Evolutionary conservation across 2,113 vertebrate species (phyloP).

Genomic region (Echinops telfairi): DNA sequence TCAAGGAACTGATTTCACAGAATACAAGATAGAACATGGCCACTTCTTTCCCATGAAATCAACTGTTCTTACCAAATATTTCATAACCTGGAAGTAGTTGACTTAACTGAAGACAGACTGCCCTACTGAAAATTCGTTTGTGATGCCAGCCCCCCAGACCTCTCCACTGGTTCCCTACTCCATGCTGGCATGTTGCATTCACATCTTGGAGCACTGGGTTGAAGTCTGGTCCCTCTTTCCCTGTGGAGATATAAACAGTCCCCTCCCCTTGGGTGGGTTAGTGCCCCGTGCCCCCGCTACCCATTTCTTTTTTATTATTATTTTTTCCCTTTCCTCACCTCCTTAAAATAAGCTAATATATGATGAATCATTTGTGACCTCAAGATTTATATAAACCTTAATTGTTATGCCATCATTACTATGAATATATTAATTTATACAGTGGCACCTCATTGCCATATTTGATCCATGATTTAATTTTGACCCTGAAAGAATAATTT

Average conservation of each 20-base stretch:
- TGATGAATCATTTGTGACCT: conserved; percentile 38
- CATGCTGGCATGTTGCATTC: no score
- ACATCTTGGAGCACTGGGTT: no score
- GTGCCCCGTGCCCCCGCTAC: no score
- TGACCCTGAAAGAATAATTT: neutral
- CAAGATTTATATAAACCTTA: conserved; percentile 30
- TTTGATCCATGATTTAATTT: conserved; percentile 27
- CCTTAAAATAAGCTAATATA: conserved; percentile 63
- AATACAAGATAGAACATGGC: neutral
- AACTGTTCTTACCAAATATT: neutral
- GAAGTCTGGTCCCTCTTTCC: no score
- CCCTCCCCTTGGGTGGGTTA: no score
- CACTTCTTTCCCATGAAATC: neutral
- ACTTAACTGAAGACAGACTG: neutral
- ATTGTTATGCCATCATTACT: conserved; percentile 1
- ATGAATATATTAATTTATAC: conserved; percentile 28
- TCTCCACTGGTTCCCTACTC: no score
- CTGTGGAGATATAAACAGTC: no score
- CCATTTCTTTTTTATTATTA: no score
- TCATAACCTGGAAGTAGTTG: neutral
- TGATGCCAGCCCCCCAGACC: no score
- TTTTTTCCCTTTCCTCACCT: no score
- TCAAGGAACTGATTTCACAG: neutral
- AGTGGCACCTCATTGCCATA: neutral
- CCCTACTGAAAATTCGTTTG: neutral